Base-by-base conservation (phyloP, 2,888 invertebrate species). In the Beris morrisii region DNA sequence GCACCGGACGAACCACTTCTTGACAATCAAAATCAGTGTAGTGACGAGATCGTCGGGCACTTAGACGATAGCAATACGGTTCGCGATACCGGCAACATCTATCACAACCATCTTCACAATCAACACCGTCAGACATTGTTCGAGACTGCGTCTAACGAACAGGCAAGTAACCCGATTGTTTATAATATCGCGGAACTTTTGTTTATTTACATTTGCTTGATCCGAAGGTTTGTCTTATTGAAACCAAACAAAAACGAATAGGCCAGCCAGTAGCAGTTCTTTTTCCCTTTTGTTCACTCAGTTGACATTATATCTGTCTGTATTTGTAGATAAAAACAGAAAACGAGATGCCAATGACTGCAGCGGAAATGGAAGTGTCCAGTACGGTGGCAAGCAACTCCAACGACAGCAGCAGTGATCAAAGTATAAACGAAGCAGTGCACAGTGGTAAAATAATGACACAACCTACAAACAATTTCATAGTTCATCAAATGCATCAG, bases 281-380 rank as follows among this genome's bases (percentile, higher is more conserved):
- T 22, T 22, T 22, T 22, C 3, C 22, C 22, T 6, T 48, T 13
- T 48, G 12, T 48, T 48, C n/a, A 15, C 48, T 13, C 48, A 15
- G n/a, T 15, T 48, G 15, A 48, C 48, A 13, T n/a, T 12, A 30
- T 31, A 31, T 15, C 38, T 38, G 38, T 5, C 38, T 38, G 38
- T 38, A 38, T 38, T 38, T 38, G 9, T 13, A 59, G 58, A 13
- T 59, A 11, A 59, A 59, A 43, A 15, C n/a, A 1, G 50, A 38
- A 22, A 22, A n/a, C n/a, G 52, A 61, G n/a, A 52, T 15, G 9
- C 61, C n/a, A 56, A n/a, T 13, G n/a, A 13, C 38, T 15, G 76
- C 76, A 4, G 86, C 86, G 4, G 87, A 87, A 77, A 85, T 86
- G 73, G 84, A 84, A 69, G 85, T 86, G 1, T 83, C 85, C 7